Conservation (phyloP, 2,113 vertebrate genomes). For the Callocephalon fimbriatum region DNA sequence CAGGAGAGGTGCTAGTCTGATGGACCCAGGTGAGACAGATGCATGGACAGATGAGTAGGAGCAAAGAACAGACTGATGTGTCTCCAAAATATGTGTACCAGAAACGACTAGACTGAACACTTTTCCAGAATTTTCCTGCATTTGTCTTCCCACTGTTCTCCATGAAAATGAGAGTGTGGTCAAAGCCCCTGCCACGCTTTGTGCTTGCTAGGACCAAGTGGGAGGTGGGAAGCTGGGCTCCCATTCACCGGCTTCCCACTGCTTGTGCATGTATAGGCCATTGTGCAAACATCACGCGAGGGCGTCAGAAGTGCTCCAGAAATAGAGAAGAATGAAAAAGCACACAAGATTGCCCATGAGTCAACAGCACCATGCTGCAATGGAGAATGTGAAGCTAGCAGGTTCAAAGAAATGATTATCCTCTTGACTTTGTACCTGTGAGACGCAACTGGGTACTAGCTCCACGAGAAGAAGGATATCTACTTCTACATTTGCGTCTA, state of each 20-base stretch:
- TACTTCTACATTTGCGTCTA: background rate
- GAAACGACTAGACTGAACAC: background rate
- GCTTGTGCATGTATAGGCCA: background rate
- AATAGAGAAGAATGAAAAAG: background rate
- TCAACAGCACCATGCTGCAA: background rate
- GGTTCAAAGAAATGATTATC: background rate
- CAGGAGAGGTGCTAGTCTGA: background rate
- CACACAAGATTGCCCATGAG: background rate
- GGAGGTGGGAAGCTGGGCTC: background rate
- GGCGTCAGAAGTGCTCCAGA: background rate
- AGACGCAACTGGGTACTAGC: background rate
- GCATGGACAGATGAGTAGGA: background rate
- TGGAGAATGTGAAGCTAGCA: background rate
- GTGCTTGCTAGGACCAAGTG: background rate
- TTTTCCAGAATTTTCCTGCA: background rate
- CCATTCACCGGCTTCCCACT: background rate
- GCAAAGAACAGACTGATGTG: background rate
- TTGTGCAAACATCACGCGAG: background rate
- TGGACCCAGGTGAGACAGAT: fast-evolving
- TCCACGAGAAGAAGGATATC: background rate
- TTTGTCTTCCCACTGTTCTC: background rate
- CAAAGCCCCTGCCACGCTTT: background rate
- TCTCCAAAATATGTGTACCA: background rate
- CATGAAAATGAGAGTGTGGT: fast-evolving
- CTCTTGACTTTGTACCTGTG: background rate